Evolutionary conservation across 2,113 vertebrate genomes (phyloP).

Genomic region (Thymallus thymallus): DNA sequence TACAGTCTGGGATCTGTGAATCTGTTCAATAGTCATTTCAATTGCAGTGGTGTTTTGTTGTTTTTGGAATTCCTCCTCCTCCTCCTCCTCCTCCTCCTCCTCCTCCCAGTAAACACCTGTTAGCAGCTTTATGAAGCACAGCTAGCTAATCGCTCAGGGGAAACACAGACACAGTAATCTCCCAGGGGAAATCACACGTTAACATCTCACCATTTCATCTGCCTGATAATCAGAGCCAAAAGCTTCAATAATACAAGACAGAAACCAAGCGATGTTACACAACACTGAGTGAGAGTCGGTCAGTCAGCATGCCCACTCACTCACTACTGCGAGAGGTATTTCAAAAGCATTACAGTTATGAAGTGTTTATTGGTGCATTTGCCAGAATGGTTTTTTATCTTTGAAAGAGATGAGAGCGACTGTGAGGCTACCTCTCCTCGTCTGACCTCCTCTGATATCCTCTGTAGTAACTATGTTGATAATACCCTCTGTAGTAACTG

Average conservation of each 20-base stretch:
- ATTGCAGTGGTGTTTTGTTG: too few relatives aligned
- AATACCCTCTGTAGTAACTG: slow-evolving; percentile 20
- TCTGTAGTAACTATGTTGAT: not conserved
- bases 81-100: not conserved
- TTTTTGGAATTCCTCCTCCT: too few relatives aligned
- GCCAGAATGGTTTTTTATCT: slow-evolving; percentile 19
- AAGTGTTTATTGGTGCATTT: slow-evolving; percentile 23
- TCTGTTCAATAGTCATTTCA: too few relatives aligned
- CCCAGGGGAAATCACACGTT: slow-evolving; percentile 65
- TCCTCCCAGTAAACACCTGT: slow-evolving; percentile 61
- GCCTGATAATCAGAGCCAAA: slow-evolving; percentile 69
- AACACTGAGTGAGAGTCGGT: slow-evolving; percentile 25
- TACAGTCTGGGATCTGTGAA: slow-evolving; percentile 4
- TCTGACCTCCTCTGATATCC: slow-evolving; percentile 27
- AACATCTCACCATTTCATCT: slow-evolving; percentile 69
- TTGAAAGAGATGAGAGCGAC: slow-evolving; percentile 12
- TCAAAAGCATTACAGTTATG: slow-evolving; percentile 42
- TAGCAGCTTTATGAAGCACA: slow-evolving; percentile 43
- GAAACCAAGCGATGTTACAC: slow-evolving; percentile 48
- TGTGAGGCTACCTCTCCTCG: slow-evolving; percentile 38
- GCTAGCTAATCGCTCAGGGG: slow-evolving; percentile 28
- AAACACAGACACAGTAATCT: slow-evolving; percentile 50
- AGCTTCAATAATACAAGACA: slow-evolving; percentile 70
- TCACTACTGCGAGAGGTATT: slow-evolving; percentile 32
- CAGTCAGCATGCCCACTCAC: slow-evolving; percentile 28